phyloP scores from a whole-genome alignment of 2,113 vertebrate genomes.

The Phyllopteryx taeniolatus region DNA sequence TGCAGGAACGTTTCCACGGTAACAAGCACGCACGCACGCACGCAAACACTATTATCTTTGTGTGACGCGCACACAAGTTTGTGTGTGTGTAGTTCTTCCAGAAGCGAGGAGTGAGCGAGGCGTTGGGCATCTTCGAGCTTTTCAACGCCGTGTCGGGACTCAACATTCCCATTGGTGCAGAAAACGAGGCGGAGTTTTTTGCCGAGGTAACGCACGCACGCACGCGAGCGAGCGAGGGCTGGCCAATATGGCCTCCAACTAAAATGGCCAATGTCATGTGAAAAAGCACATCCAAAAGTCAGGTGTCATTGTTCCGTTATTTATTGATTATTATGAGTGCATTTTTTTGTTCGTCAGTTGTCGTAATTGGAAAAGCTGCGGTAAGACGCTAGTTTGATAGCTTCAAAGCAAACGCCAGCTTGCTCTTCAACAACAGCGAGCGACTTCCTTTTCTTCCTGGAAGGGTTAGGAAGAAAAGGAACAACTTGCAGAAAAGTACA shows the following conservation, averaged over 20 bases:
- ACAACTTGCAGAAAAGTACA: too few species aligned
- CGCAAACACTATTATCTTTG: neutral
- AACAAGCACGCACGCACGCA: slow-evolving; percentile 10
- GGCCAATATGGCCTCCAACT: neutral
- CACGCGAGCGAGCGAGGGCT: neutral
- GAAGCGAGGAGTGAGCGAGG: slow-evolving; percentile 85
- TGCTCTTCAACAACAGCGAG: too few species aligned
- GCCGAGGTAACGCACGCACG: slow-evolving; percentile 80
- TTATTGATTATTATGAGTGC: too few species aligned
- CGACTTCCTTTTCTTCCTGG: too few species aligned
- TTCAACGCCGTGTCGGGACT: slow-evolving; percentile 89
- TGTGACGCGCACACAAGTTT: neutral
- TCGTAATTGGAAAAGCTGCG: too few species aligned
- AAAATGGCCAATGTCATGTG: too few species aligned
- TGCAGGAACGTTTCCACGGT: slow-evolving; percentile 93
- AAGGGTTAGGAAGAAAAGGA: too few species aligned
- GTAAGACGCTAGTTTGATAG: too few species aligned
- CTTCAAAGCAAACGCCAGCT: too few species aligned
- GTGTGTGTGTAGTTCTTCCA: slow-evolving; percentile 84
- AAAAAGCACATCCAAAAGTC: too few species aligned
- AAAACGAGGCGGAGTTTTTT: slow-evolving; percentile 87
- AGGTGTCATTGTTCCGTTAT: too few species aligned
- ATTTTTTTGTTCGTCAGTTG: too few species aligned
- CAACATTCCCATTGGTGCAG: slow-evolving; percentile 79
- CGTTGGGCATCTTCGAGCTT: slow-evolving; percentile 82